Base-by-base conservation (phyloP, 2,888 invertebrate species). In the Drosophila diplacantha region DNA sequence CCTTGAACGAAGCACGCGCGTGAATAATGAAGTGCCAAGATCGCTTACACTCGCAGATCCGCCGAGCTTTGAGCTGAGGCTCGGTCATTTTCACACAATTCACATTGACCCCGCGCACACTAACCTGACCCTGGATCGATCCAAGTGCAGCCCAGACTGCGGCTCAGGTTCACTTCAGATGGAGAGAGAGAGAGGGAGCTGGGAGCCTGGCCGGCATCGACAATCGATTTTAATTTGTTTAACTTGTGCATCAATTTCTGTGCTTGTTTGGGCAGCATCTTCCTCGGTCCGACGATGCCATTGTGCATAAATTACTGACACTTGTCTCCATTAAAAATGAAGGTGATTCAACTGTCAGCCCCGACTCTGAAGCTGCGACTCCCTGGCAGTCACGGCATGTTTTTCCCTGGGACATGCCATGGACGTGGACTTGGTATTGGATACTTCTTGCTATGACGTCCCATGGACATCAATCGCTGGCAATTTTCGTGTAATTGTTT, bases 11-110 rank as follows among this genome's bases (percentile, higher is more conserved):
- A 60, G 80, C 80, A 80, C 80, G 81, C 81, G 81, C 81, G 80
- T 81, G 81, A 81, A 80, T 81, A 83, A 83, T 83, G 82, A 83
- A 83, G 83, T 83, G 82, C 81, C 82, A 82, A 83, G 81, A 83
- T 83, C 82, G 73, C 75, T 83, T 81, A 82, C 71, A 77, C 63
- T 76, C 68, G 51, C 41, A 39, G 55, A 34, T 24, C 37, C 29
- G 26, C 18, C n/a, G 26, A 43, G 57, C 54, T 24, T 6, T 24
- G 6, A 24, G 24, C 26, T 8, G 26, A 26, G 26, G 26, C 26
- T 50, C 67, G 72, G 71, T 73, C 78, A 83, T 75, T 83, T 83
- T 78, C 83, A 78, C 78, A 80, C 77, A 81, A 76, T 78, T 74
- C 73, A 74, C 75, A 74, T 75, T 81, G 81, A 81, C 79, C 80